Evolutionary conservation across 2,113 vertebrate species (phyloP).

Genomic region (Paradoxurus hermaphroditus): DNA sequence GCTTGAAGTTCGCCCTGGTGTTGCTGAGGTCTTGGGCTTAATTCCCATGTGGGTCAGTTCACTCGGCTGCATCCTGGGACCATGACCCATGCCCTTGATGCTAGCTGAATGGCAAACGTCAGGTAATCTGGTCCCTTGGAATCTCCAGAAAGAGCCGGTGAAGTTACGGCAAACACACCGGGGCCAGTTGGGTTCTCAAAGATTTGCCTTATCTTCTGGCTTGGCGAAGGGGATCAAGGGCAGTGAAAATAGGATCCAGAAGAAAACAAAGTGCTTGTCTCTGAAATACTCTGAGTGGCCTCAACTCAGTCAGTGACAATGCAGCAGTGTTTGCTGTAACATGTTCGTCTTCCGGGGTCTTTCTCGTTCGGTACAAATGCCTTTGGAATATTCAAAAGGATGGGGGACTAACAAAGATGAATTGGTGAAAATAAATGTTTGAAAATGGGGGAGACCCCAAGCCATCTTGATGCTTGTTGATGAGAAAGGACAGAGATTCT

Average conservation of each 20-base stretch:
- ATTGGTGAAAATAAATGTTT: background rate
- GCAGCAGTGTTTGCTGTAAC: background rate
- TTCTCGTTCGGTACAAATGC: background rate
- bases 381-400: background rate
- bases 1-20: background rate
- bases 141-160: background rate
- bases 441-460: background rate
- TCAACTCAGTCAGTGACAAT: background rate
- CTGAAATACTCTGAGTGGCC: background rate
- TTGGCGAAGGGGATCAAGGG: background rate
- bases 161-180: background rate
- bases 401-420: background rate
- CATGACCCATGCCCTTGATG: background rate
- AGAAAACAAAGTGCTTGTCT: background rate
- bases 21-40: background rate
- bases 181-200: background rate
- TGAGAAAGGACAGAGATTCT: background rate
- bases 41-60: background rate
- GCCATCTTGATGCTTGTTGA: background rate
- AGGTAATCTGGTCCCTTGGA: background rate
- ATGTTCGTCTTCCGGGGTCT: background rate
- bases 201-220: background rate
- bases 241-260: background rate
- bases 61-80: background rate
- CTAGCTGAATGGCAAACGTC: background rate